Evolutionary conservation across 2,888 invertebrate genomes (phyloP).

Genomic region (Cephonodes hylas): DNA sequence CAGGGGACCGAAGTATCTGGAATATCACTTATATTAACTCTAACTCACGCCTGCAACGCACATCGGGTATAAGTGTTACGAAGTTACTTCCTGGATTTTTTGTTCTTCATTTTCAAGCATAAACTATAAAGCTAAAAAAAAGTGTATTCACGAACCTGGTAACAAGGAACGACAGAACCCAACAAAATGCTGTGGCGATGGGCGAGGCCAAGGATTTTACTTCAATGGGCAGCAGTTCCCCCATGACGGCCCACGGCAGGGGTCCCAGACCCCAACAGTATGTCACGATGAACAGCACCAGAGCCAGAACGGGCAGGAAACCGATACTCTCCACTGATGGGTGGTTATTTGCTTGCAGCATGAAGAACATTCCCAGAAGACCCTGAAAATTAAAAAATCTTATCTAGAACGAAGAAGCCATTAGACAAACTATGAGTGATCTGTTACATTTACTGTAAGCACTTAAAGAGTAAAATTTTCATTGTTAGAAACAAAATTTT

Average conservation of each 20-base stretch:
- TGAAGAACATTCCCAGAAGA: conserved; percentile 84
- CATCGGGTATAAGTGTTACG: no score
- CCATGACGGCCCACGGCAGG: conserved; percentile 90
- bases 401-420: no score
- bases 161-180: conserved; percentile 87
- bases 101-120: no score
- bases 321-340: conserved; percentile 71
- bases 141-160: conserved; percentile 84
- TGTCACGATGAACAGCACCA: conserved; percentile 87
- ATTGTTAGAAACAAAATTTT: no score
- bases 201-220: conserved; percentile 89
- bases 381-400: conserved; percentile 72
- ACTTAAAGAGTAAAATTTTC: no score
- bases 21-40: not conserved
- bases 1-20: conserved; percentile 80
- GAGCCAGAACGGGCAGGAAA: conserved; percentile 87
- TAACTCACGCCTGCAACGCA: not conserved
- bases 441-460: no score
- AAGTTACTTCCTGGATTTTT: no score
- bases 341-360: conserved; percentile 67
- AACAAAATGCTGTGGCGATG: conserved; percentile 88
- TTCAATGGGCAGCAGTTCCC: conserved; percentile 90
- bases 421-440: no score
- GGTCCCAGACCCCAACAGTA: conserved; percentile 90
- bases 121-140: no score